phyloP scores from a whole-genome alignment of 2,113 vertebrate species.

The Callipepla squamata region DNA sequence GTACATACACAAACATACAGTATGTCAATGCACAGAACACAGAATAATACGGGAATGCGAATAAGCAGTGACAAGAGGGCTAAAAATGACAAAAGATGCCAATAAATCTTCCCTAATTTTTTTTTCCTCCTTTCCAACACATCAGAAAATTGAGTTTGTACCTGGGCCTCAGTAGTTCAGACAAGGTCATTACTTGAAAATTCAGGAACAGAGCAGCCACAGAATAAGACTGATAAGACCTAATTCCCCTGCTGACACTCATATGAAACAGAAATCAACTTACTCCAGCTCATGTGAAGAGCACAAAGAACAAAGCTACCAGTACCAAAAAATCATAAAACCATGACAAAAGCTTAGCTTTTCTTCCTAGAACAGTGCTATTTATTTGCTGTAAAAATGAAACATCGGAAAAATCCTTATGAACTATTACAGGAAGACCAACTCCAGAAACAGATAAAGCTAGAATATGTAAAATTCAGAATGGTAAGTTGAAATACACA shows the following conservation, averaged over 20 bases:
- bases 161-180: background rate
- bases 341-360: too few relatives aligned
- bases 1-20: background rate
- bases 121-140: background rate
- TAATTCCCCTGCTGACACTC: background rate
- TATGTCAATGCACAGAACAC: background rate
- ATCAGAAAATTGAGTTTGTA: background rate
- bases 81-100: background rate
- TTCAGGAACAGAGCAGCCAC: background rate
- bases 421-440: background rate
- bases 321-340: too few relatives aligned
- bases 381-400: background rate
- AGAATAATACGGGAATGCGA: background rate
- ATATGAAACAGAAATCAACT: background rate
- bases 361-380: background rate
- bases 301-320: background rate
- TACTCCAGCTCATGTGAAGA: background rate
- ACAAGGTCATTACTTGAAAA: background rate
- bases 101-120: background rate
- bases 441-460: background rate
- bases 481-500: background rate
- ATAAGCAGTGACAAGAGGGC: background rate
- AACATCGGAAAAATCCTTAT: background rate
- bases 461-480: background rate
- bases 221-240: background rate